phyloP scores from a whole-genome alignment of 2,888 invertebrate species.

The Globia sparganii region DNA sequence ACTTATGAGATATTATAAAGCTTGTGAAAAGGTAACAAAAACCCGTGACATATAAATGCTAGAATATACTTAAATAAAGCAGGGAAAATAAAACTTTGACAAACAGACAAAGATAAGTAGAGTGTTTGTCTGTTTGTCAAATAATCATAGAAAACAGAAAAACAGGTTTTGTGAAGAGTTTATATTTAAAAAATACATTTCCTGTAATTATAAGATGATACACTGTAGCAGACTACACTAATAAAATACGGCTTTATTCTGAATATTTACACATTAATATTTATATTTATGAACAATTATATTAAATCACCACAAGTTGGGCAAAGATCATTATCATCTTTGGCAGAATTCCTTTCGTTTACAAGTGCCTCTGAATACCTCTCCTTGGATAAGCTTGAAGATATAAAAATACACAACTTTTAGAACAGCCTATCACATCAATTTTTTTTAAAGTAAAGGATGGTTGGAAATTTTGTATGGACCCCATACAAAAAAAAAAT shows the following conservation, averaged over 20 bases:
- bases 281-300: constrained; percentile 59
- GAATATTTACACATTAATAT: constrained; percentile 50
- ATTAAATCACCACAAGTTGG: constrained; percentile 62
- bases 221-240: constrained; percentile 72
- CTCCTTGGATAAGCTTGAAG: constrained; percentile 37
- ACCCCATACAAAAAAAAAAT: no score
- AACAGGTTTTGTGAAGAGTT: constrained; percentile 55
- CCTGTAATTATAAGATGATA: constrained; percentile 73
- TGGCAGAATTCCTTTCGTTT: constrained; percentile 68
- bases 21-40: neutral
- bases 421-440: constrained; percentile 7
- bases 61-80: neutral
- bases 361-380: constrained; percentile 49
- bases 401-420: constrained; percentile 50
- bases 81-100: neutral
- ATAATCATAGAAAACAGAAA: constrained; percentile 5
- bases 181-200: constrained; percentile 82
- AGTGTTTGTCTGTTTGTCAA: neutral
- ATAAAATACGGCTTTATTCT: constrained; percentile 66
- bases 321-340: constrained; percentile 72
- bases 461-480: no score
- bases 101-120: neutral
- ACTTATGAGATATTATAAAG: neutral
- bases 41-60: neutral
- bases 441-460: no score